Evolutionary conservation across 2,797 vertebrate genomes (phyloP), one percentile per base, ranked within the genome.

Genomic region (Crocidura indochinensis): DNA sequence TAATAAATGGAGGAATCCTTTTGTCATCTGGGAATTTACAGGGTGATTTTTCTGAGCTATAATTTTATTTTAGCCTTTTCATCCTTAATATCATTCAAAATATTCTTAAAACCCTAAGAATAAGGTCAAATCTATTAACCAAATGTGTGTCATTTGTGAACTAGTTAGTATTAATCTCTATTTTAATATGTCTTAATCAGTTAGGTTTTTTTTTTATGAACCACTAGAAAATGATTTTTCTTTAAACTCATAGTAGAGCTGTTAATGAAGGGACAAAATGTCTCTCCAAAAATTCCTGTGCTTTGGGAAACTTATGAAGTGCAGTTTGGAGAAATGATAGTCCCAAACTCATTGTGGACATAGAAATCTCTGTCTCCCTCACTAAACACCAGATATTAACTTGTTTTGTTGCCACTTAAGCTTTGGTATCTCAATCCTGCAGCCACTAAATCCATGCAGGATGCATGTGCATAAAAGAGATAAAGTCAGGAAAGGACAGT

Each of bases 91-190:
- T 69, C 46, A 84, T 84, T 49, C 56, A 65, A 8, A 19, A 38
- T 24, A 47, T 56, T 84, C 51, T 74, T 17, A 62, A 8, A 53
- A 46, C 31, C 65, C 60, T 53, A 65, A 79, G 62, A 73, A 88
- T 56, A 64, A 56, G 80, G 26, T 72, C n/a, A 77, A 77, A 92
- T 11, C 24, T 38, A 26, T 53, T 68, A 75, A 67, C 29, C n/a
- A 14, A 20, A 31, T 74, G 77, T 81, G 64, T 67, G 27, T 46
- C 24, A 12, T 88, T 71, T 47, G 29, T 4, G 60, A 56, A 11
- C 5, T 15, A 22, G 22, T n/a, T 82, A 60, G 17, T 75, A 20
- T 12, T 83, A 26, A 20, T 2, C 29, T 44, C 15, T 76, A 19
- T 60, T 74, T 49, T 77, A 38, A 51, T 91, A 46, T 67, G 26